Evolutionary conservation across 2,888 invertebrate species (phyloP).

Genomic region (Orchestes rusci): DNA sequence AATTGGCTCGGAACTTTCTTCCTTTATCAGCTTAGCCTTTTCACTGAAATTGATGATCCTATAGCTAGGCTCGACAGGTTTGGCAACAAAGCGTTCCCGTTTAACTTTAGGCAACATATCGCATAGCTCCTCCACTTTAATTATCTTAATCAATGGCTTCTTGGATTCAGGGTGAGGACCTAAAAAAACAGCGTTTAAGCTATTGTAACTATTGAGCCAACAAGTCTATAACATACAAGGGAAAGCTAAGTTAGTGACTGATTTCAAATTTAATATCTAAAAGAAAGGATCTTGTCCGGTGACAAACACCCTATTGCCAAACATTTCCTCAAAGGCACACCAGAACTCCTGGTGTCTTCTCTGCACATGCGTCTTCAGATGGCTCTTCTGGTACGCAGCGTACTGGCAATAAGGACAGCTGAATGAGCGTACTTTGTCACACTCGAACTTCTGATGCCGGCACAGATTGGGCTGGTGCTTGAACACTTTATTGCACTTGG

Average conservation of each 20-base stretch:
- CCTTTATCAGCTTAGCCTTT: slow-evolving; percentile 10
- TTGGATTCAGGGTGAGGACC: no score
- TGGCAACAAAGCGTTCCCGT: slow-evolving; percentile 22
- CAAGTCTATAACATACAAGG: no score
- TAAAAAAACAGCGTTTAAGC: no score
- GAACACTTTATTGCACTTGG: slow-evolving; percentile 42
- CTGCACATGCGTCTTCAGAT: slow-evolving; percentile 28
- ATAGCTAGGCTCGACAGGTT: neutral
- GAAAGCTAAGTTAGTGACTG: no score
- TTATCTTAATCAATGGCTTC: slow-evolving; percentile 30
- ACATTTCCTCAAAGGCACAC: slow-evolving; percentile 12
- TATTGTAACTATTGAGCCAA: no score
- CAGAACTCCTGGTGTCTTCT: no score
- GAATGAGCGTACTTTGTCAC: slow-evolving; percentile 56
- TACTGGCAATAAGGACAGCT: slow-evolving; percentile 66
- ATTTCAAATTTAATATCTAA: no score
- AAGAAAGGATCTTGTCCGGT: no score
- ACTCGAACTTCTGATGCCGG: slow-evolving; percentile 44
- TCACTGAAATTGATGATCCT: slow-evolving; percentile 1
- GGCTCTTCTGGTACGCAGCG: slow-evolving; percentile 32
- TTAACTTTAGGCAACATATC: slow-evolving; percentile 31
- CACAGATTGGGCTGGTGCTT: slow-evolving; percentile 43
- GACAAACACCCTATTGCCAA: neutral
- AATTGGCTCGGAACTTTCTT: slow-evolving; percentile 6
- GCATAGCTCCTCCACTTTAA: slow-evolving; percentile 33